Percentiles rank a stretch among this genome's conserved stretches.
Evolutionary conservation across 2,113 vertebrate genomes (phyloP).

Genomic region (Antigone vipio): DNA sequence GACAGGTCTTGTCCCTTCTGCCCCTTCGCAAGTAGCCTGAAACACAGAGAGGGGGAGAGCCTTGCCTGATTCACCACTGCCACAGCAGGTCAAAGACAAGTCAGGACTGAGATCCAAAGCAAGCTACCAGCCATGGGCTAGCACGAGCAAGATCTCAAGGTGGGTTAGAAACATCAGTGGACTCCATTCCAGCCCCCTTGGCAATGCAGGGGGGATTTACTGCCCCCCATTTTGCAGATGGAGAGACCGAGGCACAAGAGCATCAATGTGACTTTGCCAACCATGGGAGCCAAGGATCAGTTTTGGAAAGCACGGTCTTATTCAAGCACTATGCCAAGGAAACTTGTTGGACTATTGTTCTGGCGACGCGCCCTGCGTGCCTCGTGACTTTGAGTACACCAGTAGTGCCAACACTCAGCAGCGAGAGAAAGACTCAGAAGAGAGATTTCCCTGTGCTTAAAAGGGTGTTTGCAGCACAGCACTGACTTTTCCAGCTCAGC

Average conservation of each 20-base stretch:
- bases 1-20: not conserved
- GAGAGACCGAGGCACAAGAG: not conserved
- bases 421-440: not conserved
- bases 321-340: not conserved
- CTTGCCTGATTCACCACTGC: not conserved
- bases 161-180: not conserved
- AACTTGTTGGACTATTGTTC: not conserved
- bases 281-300: not conserved
- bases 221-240: not conserved
- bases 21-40: not conserved
- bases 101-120: not conserved
- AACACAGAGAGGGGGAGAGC: no score
- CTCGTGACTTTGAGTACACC: not conserved
- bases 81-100: not conserved
- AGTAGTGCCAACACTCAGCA: not conserved
- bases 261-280: not conserved
- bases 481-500: not conserved
- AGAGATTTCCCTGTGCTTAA: not conserved
- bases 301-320: not conserved
- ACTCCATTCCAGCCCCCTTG: not conserved
- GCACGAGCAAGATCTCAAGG: not conserved
- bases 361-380: not conserved
- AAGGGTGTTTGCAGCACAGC: not conserved
- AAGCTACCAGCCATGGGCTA: not conserved
- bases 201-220: not conserved